Conservation (phyloP, 2,113 vertebrate species). For the Grus americana region DNA sequence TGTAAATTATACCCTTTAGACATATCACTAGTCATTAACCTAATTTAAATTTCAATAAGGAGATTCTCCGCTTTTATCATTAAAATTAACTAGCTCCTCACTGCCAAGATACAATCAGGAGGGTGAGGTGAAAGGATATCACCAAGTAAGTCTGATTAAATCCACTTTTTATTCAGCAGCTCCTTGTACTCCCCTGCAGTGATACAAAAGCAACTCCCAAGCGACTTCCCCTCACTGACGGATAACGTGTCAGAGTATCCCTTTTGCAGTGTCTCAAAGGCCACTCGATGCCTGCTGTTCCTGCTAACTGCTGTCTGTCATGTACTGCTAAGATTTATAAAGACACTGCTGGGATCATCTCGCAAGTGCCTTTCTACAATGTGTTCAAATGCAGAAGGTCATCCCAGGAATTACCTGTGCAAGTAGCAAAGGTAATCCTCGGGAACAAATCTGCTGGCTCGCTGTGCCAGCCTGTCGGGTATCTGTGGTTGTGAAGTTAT, state of each 20-base stretch:
- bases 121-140: not conserved
- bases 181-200: not conserved
- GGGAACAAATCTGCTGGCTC: not conserved
- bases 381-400: slow-evolving; percentile 1
- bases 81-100: slow-evolving; percentile 40
- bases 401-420: not conserved
- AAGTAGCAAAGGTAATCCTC: not conserved
- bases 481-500: not conserved
- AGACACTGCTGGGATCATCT: not conserved
- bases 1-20: slow-evolving; percentile 40
- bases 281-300: not conserved
- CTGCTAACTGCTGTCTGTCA: not conserved
- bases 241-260: slow-evolving; percentile 37
- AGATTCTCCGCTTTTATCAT: slow-evolving; percentile 10
- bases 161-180: slow-evolving; percentile 31
- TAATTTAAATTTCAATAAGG: slow-evolving; percentile 50
- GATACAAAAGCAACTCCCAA: slow-evolving; percentile 37
- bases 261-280: slow-evolving; percentile 24
- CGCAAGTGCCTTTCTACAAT: not conserved
- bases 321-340: not conserved
- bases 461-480: not conserved
- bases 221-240: not conserved
- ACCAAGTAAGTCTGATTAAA: slow-evolving; percentile 56
- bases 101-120: slow-evolving; percentile 18
- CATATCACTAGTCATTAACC: slow-evolving; percentile 46